Conservation (phyloP, 2,888 invertebrate genomes). For the Cephalotes varians region DNA sequence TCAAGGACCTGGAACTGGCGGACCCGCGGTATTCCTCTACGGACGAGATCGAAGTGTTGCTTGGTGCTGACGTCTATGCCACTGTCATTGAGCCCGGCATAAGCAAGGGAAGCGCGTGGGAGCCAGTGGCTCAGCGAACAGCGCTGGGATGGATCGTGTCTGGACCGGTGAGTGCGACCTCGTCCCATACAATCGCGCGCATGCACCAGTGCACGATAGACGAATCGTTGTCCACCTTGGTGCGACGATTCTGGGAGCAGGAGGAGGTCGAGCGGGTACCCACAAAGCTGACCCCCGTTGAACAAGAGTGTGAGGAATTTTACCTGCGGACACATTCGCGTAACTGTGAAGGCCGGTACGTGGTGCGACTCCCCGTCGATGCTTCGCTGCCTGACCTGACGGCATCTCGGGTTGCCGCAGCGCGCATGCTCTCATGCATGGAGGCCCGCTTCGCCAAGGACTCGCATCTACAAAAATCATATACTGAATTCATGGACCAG, state of each 20-base stretch:
- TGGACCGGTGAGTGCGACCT: background rate
- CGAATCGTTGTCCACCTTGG: background rate
- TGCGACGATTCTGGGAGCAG: background rate
- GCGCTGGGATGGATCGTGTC: background rate
- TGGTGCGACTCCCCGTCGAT: background rate
- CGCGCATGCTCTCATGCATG: background rate
- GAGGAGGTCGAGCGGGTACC: background rate
- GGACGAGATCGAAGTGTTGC: background rate
- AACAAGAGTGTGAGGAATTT: background rate
- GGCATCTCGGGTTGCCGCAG: too few species aligned
- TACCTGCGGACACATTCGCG: background rate
- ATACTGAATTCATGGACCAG: background rate
- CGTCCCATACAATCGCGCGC: background rate
- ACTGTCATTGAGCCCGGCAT: background rate
- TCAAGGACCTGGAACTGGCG: background rate
- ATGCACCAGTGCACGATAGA: background rate
- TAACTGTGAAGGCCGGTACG: background rate
- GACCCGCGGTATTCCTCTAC: background rate
- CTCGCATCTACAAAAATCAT: background rate
- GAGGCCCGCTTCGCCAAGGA: background rate
- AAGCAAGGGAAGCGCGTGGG: background rate
- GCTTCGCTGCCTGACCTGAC: background rate
- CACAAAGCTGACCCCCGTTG: background rate
- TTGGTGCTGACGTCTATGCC: background rate
- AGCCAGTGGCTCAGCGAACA: background rate